Evolutionary conservation across 2,888 invertebrate genomes (phyloP).

Genomic region (Apotomis turbidana): DNA sequence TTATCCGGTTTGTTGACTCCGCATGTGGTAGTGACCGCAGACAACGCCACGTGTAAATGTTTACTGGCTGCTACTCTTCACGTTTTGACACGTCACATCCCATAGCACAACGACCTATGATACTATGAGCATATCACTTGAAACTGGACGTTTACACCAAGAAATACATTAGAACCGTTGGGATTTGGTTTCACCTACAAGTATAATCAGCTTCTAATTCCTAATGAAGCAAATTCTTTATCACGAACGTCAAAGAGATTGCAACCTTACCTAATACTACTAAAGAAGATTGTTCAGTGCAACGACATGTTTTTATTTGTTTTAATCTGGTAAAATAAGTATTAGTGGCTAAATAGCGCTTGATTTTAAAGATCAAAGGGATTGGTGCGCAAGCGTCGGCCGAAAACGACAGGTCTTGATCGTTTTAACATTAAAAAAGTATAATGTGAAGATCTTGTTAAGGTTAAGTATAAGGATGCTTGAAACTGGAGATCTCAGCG

Average conservation of each 20-base stretch:
- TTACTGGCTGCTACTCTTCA: conserved; percentile 79
- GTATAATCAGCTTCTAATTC: conserved; percentile 11
- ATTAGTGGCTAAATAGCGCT: conserved; percentile 79
- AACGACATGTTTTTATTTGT: conserved; percentile 47
- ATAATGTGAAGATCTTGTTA: neutral
- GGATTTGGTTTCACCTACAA: neutral
- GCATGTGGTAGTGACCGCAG: conserved; percentile 47
- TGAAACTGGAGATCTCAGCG: no score
- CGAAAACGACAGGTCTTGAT: conserved; percentile 63
- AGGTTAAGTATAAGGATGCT: neutral
- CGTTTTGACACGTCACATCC: conserved; percentile 73
- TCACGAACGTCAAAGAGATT: conserved; percentile 32
- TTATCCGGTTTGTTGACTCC: conserved; percentile 22
- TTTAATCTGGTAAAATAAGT: conserved; percentile 64
- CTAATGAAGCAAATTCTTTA: conserved; percentile 25
- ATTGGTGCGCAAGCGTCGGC: conserved; percentile 63
- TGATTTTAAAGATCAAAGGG: conserved; percentile 78
- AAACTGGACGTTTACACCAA: neutral
- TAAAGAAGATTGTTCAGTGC: conserved; percentile 38
- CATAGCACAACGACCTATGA: conserved; percentile 4
- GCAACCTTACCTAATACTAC: neutral
- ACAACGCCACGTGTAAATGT: conserved; percentile 64
- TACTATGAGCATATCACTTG: neutral
- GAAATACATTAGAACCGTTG: neutral
- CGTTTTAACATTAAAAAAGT: conserved; percentile 50